A percentile compares a stretch with the other conserved stretches of the same genome.
These are phyloP conservation scores for Euwallacea fornicatus DNA, from an alignment of 1,140 invertebrate genomes.

Conservation along the genomic window DNA sequence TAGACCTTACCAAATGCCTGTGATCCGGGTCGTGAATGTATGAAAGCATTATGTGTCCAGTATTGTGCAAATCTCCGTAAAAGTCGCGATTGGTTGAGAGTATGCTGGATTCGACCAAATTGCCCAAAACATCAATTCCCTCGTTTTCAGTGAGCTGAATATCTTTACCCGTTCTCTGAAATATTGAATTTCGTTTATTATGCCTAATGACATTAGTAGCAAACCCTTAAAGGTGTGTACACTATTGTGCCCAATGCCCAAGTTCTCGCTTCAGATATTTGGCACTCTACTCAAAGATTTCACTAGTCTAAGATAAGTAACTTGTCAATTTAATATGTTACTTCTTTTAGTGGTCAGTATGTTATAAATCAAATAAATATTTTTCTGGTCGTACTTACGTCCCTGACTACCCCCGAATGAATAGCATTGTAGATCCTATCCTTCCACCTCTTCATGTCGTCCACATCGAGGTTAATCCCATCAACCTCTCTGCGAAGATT, in stretches of 20 bases:
- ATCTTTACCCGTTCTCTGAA: constrained; percentile 45
- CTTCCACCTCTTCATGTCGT: constrained; percentile 72
- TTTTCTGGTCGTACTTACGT: constrained; percentile 40
- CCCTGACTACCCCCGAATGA: constrained; percentile 63
- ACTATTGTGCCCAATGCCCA: no score
- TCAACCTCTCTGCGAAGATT: constrained; percentile 70
- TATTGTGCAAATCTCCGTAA: constrained; percentile 78
- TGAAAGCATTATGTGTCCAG: constrained; percentile 67
- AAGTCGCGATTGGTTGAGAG: constrained; percentile 67
- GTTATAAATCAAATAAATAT: neutral
- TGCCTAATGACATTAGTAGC: no score
- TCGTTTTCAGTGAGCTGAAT: constrained; percentile 46
- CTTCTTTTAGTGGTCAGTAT: no score
- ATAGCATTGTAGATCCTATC: constrained; percentile 76
- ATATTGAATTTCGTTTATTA: neutral
- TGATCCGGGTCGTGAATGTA: constrained; percentile 74
- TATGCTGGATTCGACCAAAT: constrained; percentile 75
- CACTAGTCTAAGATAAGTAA: no score
- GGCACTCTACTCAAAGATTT: no score
- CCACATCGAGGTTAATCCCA: constrained; percentile 66
- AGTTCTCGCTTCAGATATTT: no score
- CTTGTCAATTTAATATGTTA: no score
- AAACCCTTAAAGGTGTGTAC: no score
- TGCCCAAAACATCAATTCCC: constrained; percentile 74
- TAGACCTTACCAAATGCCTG: constrained; percentile 57